Base-by-base conservation (phyloP, 2,797 vertebrate genomes). In the Catostomus latipinnis region DNA sequence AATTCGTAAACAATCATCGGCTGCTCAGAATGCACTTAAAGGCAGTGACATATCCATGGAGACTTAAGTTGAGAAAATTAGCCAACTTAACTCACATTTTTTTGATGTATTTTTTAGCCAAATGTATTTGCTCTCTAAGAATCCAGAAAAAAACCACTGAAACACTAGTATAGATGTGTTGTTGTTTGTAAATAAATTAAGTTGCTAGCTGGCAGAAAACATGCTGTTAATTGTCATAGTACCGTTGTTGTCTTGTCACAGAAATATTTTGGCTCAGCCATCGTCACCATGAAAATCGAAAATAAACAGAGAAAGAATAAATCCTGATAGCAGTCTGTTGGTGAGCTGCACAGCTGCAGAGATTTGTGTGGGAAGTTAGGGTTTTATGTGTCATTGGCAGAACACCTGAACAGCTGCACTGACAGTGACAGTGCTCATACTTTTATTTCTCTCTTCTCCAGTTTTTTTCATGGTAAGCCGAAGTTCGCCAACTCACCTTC, bases 401-500 rank as follows among this genome's bases (percentile, higher is more conserved):
- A 67, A 83, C 53, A 84, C 82, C 76, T 85, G 84, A 89, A 87
- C 88, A 85, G 85, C 87, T 83, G 83, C 82, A 86, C 61, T 72
- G 12, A 74, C 73, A 81, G 74, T 82, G 84, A 76, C 60, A 22
- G 22, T 22, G 22, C 71, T 74, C 86, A 22, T 18, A 11, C 79
- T 60, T 86, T 69, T 56, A 83, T 82, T 76, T 86, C 81, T 86
- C 86, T 58, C 50, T 75, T 87, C 86, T 52, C 11, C 45, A 54
- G 46, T 75, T 71, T 78, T 80, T 77, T 53, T 18, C 62, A 71
- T 84, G 79, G 63, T 57, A 58, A 56, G 14, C 68, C 82, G 83
- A 82, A 72, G 69, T 22, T 76, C 34, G 57, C 57, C 68, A 65
- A 79, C 61, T 86, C 14, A 50, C 53, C 71, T 76, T 63, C 22